Conservation (phyloP, 2,797 vertebrate species). For the Halcyon chelicuti region DNA sequence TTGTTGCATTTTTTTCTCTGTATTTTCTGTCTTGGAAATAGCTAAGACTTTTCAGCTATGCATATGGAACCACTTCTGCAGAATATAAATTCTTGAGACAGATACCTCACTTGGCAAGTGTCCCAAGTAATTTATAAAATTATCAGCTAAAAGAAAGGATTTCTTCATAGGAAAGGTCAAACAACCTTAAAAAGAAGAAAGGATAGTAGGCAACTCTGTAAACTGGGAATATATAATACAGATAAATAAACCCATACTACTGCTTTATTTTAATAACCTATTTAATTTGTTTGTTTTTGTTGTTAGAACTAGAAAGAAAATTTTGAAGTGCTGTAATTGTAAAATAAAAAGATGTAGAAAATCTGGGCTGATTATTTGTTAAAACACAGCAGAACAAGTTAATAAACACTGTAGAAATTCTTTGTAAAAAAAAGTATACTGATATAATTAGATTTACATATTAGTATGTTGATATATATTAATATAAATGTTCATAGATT, state of each 20-base stretch:
- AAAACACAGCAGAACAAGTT: not conserved
- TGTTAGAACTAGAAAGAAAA: not conserved
- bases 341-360: not conserved
- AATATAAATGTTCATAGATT: not conserved
- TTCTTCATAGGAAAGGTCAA: not conserved
- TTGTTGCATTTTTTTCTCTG: not conserved
- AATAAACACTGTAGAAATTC: not conserved
- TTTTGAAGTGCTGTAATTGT: not conserved
- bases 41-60: not conserved
- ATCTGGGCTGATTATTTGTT: not conserved
- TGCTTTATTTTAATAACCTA: not conserved
- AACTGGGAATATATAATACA: not conserved
- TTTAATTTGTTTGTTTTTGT: not conserved
- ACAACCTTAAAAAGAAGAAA: not conserved
- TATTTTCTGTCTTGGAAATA: not conserved
- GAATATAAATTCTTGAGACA: not conserved
- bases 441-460: not conserved
- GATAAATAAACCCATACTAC: not conserved
- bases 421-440: not conserved
- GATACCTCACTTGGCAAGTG: not conserved
- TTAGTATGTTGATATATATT: not conserved
- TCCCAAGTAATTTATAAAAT: constrained; percentile 24
- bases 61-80: constrained; percentile 5
- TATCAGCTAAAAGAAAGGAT: constrained; percentile 13
- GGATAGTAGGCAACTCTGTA: not conserved